Evolutionary conservation across 2,888 invertebrate genomes (phyloP), one percentile per base, ranked within the genome.

Genomic region (Drosophila tripunctata): DNA sequence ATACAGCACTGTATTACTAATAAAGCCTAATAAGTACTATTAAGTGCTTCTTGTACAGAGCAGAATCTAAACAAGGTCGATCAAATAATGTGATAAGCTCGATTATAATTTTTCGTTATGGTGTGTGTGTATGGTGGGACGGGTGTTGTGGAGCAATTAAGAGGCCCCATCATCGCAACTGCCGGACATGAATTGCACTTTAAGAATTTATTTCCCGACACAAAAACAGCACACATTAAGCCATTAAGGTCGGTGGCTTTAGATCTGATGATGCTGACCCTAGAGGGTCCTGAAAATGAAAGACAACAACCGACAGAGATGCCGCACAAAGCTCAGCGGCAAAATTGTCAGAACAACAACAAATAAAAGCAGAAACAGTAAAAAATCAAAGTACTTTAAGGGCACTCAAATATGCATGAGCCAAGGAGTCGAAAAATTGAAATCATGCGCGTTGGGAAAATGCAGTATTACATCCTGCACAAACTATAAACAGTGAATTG

Each of bases 331-430:
- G 64, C 68, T 51, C 67, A 64, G 71, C 61, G n/a, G n/a, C n/a
- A n/a, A n/a, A n/a, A n/a, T n/a, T 54, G 52, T 62, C 61, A 54
- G 64, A 66, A 66, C 33, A 63, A 65, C 44, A 65, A 40, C 44
- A 67, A 44, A 51, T 48, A 60, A 41, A 40, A 62, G 69, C 56
- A 70, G 48, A 48, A 57, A 63, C 58, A 36, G 67, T 48, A 75
- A 70, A 74, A 67, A 74, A 67, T 85, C 74, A 70, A 85, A 83
- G 83, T 80, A 86, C 83, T 83, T 86, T 84, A 83, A 86, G 86
- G 83, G 86, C 78, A 78, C 80, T 84, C 67, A 85, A 85, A 84
- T 84, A 84, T 84, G 86, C 83, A 84, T 86, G 86, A 83, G 70
- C 64, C 62, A 57, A 67, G 70, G 64, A 64, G 67, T 60, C 40